A percentile compares a stretch with the other conserved stretches of the same genome.
Evolutionary conservation across 2,797 vertebrate species (phyloP).

Genomic region (Girardinus metallicus): DNA sequence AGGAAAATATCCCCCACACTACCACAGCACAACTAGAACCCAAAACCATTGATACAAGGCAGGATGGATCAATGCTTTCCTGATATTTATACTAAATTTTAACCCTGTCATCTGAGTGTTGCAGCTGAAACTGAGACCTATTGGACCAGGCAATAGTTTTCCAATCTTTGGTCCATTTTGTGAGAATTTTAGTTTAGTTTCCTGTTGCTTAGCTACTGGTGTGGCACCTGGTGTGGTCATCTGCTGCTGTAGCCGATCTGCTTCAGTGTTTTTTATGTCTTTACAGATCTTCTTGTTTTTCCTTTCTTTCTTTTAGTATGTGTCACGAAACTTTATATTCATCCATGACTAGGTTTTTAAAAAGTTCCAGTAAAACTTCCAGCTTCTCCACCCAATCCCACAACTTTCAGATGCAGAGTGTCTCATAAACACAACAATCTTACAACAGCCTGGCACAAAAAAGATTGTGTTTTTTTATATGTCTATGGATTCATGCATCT

Average conservation of each 20-base stretch:
- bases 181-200: background rate
- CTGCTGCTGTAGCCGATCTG: background rate
- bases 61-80: background rate
- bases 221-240: background rate
- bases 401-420: background rate
- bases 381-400: background rate
- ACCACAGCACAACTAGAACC: background rate
- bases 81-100: background rate
- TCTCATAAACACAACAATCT: background rate
- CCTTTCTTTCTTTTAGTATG: background rate
- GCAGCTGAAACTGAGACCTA: background rate
- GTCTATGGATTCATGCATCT: background rate
- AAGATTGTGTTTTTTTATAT: background rate
- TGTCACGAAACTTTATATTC: background rate
- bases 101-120: background rate
- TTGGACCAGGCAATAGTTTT: background rate
- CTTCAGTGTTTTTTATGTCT: background rate
- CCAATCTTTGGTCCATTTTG: background rate
- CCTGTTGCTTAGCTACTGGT: background rate
- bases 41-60: background rate
- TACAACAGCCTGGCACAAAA: background rate
- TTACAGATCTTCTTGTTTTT: background rate
- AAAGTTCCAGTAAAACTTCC: background rate
- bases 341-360: background rate
- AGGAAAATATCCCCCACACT: background rate